These are phyloP conservation scores for Halcyon badia DNA, from an alignment of 2,797 vertebrate genomes.

Conservation along the genomic window DNA sequence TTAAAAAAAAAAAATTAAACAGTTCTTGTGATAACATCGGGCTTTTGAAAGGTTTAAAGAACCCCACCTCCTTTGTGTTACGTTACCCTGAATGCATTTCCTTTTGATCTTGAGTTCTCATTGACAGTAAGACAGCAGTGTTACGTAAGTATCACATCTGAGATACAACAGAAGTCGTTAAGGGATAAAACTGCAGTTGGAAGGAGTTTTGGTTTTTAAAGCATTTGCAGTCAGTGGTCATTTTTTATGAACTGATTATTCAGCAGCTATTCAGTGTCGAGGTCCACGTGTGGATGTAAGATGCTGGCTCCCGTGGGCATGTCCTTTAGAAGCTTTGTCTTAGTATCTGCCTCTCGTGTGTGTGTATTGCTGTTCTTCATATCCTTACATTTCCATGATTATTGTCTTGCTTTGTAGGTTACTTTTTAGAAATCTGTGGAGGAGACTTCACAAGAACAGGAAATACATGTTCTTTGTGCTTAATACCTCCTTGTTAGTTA, in stretches of 20 bases:
- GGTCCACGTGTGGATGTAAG: neutral
- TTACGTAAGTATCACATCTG: neutral
- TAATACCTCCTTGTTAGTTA: neutral
- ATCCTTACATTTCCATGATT: neutral
- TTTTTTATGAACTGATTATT: neutral
- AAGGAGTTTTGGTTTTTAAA: conserved; percentile 7
- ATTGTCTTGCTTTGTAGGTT: neutral
- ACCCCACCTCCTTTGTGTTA: neutral
- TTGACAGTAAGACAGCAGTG: neutral
- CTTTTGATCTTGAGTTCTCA: conserved; percentile 26
- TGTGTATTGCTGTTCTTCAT: neutral
- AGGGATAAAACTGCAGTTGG: neutral
- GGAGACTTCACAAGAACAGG: neutral
- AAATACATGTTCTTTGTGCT: neutral
- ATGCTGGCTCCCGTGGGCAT: neutral
- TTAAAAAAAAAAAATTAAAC: no score
- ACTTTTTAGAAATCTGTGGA: neutral
- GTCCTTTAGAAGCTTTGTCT: neutral
- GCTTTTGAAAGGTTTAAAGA: conserved; percentile 1
- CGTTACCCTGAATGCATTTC: neutral
- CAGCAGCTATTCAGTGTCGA: neutral
- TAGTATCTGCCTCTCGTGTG: neutral
- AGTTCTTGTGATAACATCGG: neutral
- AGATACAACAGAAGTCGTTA: neutral
- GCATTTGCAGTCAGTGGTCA: neutral